phyloP scores from a whole-genome alignment of 37 sponge, comb jelly and placozoan genomes.

The Corticium candelabrum region DNA sequence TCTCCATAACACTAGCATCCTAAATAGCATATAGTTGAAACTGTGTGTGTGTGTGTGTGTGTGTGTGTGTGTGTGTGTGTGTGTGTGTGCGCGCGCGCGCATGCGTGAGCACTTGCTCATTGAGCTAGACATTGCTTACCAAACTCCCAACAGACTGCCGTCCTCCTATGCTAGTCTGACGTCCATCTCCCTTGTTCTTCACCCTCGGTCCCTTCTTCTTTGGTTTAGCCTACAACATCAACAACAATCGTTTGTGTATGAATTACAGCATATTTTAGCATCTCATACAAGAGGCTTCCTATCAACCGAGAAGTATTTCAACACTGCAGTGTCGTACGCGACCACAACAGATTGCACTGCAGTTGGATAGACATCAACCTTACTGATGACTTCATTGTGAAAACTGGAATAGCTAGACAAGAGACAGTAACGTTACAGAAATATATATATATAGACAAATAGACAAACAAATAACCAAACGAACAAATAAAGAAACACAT shows the following conservation, averaged over 20 bases:
- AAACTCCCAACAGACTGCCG: too few relatives aligned
- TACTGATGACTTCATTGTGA: conserved; percentile 7
- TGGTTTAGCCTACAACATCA: neutral
- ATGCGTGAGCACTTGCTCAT: neutral
- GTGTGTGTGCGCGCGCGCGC: neutral
- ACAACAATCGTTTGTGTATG: neutral
- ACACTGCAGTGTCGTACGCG: conserved; percentile 38
- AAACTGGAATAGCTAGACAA: conserved; percentile 19
- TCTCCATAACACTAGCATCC: conserved; percentile 23
- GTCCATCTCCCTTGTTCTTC: too few relatives aligned
- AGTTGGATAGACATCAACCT: conserved; percentile 17
- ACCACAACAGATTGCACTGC: conserved; percentile 9
- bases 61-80: neutral
- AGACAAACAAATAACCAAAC: too few relatives aligned
- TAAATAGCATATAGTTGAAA: neutral
- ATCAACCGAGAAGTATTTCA: conserved; percentile 41
- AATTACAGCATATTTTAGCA: too few relatives aligned
- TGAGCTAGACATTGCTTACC: too few relatives aligned
- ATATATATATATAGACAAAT: neutral
- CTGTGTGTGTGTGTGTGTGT: neutral
- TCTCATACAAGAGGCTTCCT: conserved; percentile 14
- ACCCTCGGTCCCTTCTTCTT: neutral
- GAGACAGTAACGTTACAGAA: neutral
- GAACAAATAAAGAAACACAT: too few relatives aligned
- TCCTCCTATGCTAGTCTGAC: neutral